Conservation (phyloP, 2,888 invertebrate genomes). For the Acholoe squamosa region DNA sequence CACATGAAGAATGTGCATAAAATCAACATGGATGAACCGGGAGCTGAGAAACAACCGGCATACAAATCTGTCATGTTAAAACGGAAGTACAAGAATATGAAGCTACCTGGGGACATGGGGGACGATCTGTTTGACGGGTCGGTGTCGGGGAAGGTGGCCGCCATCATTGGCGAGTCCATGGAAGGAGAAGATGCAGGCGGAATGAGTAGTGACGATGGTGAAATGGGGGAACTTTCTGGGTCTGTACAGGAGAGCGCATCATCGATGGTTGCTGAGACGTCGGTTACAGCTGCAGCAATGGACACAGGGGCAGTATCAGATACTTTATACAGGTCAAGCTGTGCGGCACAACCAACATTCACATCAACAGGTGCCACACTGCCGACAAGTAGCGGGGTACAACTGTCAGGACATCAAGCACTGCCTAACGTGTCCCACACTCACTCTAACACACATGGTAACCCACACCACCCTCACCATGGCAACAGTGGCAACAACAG, state of each 20-base stretch:
- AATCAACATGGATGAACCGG: conserved; percentile 22
- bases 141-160: not conserved
- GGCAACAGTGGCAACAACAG: no score
- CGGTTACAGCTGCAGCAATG: not conserved
- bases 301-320: not conserved
- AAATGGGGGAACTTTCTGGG: not conserved
- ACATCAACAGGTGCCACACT: not conserved
- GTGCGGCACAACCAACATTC: not conserved
- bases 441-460: no score
- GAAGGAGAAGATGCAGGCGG: not conserved
- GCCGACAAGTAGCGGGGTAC: not conserved
- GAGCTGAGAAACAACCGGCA: not conserved
- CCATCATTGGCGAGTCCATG: not conserved
- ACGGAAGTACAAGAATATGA: conserved; percentile 41
- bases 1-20: conserved; percentile 59
- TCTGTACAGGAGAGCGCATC: not conserved
- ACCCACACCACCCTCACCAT: not conserved
- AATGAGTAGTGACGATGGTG: not conserved
- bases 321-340: not conserved
- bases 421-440: not conserved
- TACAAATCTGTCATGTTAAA: not conserved
- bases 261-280: not conserved
- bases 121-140: not conserved
- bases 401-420: not conserved
- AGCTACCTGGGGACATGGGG: conserved; percentile 21